Evolutionary conservation across 2,888 invertebrate species (phyloP).

Genomic region (Patella caerulea): DNA sequence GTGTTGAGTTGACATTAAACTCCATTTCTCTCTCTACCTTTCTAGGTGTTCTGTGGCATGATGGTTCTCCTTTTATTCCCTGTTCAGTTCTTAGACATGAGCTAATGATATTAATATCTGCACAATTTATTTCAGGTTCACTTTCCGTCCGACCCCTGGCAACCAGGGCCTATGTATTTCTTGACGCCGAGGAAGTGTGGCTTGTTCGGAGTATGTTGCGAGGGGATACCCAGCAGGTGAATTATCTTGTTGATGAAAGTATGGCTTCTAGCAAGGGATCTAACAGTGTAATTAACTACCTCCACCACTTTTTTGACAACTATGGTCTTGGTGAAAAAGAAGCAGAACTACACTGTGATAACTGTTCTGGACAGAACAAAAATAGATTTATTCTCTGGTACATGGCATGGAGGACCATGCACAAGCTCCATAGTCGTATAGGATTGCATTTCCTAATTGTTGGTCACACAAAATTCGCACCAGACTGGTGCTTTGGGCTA

Average conservation of each 20-base stretch:
- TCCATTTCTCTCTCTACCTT: too few relatives aligned
- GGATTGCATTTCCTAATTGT: conserved; percentile 28
- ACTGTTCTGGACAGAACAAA: conserved; percentile 49
- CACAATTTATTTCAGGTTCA: conserved; percentile 26
- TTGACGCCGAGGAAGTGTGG: conserved; percentile 43
- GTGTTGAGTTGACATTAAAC: too few relatives aligned
- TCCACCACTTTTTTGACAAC: conserved; percentile 38
- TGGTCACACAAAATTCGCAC: conserved; percentile 40
- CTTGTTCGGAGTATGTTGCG: conserved; percentile 38
- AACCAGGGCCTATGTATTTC: conserved; percentile 44
- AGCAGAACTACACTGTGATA: conserved; percentile 24
- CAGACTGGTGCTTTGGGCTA: too few relatives aligned
- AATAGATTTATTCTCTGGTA: conserved; percentile 35
- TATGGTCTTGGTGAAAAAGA: conserved; percentile 37
- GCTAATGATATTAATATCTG: too few relatives aligned
- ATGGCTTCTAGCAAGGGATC: conserved; percentile 35
- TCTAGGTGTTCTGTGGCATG: too few relatives aligned
- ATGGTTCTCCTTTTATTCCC: too few relatives aligned
- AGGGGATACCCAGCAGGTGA: conserved; percentile 37
- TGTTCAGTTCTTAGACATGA: too few relatives aligned
- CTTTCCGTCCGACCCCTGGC: conserved; percentile 39
- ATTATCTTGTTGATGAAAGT: conserved; percentile 44
- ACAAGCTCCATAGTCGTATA: conserved; percentile 14
- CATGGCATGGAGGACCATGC: conserved; percentile 25
- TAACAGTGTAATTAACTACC: conserved; percentile 37